Conservation (phyloP, 2,888 invertebrate species). For the Podotricha telesiphe region DNA sequence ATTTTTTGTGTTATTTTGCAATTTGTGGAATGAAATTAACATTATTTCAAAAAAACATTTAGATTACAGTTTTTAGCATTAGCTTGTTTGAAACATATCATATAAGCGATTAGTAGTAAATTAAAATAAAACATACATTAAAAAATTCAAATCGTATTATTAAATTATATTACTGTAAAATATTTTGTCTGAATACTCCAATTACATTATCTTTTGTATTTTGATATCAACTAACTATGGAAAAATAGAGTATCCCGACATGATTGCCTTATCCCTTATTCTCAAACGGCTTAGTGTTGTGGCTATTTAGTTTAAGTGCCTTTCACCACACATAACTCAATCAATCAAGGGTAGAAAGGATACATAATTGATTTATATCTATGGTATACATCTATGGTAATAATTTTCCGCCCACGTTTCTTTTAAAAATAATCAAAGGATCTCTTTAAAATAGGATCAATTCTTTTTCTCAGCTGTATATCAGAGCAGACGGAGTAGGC, state of each 20-base stretch:
- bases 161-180: no score
- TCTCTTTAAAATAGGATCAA: background rate
- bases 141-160: no score
- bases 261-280: constrained; percentile 18
- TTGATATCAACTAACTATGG: background rate
- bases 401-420: background rate
- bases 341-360: constrained; percentile 15
- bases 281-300: constrained; percentile 14
- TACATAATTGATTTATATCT: constrained; percentile 20
- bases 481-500: no score
- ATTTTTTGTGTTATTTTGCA: no score
- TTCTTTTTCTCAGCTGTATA: no score
- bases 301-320: constrained; percentile 33
- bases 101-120: no score
- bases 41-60: no score
- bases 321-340: constrained; percentile 24
- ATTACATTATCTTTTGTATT: background rate
- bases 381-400: constrained; percentile 9
- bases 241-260: background rate
- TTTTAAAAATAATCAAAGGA: background rate
- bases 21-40: no score
- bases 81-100: no score
- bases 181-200: no score
- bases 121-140: no score
- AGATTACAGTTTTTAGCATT: no score